Evolutionary conservation across 2,888 invertebrate genomes (phyloP).

Genomic region (Sphaerophoria taeniata): DNA sequence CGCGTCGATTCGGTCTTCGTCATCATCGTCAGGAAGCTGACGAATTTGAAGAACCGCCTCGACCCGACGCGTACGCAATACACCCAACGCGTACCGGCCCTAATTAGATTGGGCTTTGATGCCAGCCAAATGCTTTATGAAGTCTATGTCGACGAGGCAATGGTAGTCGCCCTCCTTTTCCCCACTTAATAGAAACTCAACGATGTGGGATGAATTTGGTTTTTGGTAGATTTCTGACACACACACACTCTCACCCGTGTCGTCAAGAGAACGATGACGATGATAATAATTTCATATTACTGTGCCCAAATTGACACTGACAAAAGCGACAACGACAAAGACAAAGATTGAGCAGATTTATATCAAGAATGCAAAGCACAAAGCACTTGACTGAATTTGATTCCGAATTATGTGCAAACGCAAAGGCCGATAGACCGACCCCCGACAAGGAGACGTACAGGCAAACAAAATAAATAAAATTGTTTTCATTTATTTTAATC

Average conservation of each 20-base stretch:
- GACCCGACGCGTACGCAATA: constrained; percentile 27
- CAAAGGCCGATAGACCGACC: too few species aligned
- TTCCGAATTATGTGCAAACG: constrained; percentile 14
- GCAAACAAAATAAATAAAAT: constrained; percentile 27
- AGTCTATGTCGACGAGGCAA: constrained; percentile 31
- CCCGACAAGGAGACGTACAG: background rate
- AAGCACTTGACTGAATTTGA: constrained; percentile 46
- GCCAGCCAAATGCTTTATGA: constrained; percentile 52
- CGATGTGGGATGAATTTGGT: constrained; percentile 5
- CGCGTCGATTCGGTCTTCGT: background rate
- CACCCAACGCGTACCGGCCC: constrained; percentile 31
- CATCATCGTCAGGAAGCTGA: background rate
- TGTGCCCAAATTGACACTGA: constrained; percentile 6
- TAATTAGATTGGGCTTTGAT: constrained; percentile 68
- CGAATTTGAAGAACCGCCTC: constrained; percentile 12
- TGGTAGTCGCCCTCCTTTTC: constrained; percentile 33
- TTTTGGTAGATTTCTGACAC: constrained; percentile 26
- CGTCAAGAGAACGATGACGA: constrained; percentile 52
- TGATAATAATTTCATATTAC: constrained; percentile 45
- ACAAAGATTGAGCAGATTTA: constrained; percentile 20
- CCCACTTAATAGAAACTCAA: constrained; percentile 3
- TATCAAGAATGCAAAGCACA: constrained; percentile 26
- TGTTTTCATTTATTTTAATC: constrained; percentile 56
- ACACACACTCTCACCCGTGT: background rate
- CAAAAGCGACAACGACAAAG: background rate